Conservation (phyloP, 1,140 invertebrate genomes). For the Cherax quadricarinatus region DNA sequence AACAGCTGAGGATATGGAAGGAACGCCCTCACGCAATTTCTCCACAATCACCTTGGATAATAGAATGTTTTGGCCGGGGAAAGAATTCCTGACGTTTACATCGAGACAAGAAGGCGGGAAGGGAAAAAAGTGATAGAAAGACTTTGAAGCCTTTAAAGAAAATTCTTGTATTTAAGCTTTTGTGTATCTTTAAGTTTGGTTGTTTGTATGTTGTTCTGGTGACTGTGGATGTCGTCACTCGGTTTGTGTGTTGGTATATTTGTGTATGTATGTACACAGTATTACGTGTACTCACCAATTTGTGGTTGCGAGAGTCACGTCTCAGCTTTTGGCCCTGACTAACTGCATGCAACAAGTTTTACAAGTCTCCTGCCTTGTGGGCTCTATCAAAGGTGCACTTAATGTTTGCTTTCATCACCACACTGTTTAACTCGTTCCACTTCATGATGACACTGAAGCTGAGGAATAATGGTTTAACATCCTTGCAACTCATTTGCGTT, state of each 20-base stretch:
- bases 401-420: too few relatives aligned
- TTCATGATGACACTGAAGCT: too few relatives aligned
- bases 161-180: neutral
- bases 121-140: neutral
- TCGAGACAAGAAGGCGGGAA: neutral
- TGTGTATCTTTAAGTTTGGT: too few relatives aligned
- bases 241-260: neutral
- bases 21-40: neutral
- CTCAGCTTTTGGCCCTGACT: too few relatives aligned
- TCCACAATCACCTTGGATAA: neutral
- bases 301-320: too few relatives aligned
- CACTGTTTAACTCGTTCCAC: too few relatives aligned
- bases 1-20: neutral
- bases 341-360: too few relatives aligned
- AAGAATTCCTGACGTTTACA: neutral
- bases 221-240: neutral
- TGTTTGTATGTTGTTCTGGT: too few relatives aligned
- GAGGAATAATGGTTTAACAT: too few relatives aligned
- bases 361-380: too few relatives aligned
- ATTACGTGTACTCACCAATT: too few relatives aligned
- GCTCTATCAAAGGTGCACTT: too few relatives aligned
- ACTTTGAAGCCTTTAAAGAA: neutral
- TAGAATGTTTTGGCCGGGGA: neutral
- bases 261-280: neutral
- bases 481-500: neutral